These are phyloP conservation scores for Drosophila robusta DNA, from an alignment of 2,888 invertebrate species.

Conservation along the genomic window DNA sequence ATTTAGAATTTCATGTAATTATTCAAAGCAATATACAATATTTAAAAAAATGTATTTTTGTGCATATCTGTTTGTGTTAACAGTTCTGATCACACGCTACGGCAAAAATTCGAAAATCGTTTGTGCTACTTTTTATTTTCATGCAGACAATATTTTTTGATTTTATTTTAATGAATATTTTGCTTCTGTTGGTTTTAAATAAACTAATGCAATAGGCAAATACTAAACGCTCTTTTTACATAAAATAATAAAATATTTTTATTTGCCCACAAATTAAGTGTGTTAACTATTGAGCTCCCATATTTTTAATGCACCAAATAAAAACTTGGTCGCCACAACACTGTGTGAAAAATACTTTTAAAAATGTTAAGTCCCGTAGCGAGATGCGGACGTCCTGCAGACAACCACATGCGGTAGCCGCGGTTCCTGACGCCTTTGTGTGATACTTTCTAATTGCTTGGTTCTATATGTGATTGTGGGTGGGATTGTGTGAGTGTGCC, in stretches of 20 bases:
- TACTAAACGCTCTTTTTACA: constrained; percentile 24
- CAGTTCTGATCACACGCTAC: constrained; percentile 6
- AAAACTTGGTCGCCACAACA: not conserved
- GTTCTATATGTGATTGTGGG: constrained; percentile 8
- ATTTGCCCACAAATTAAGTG: constrained; percentile 14
- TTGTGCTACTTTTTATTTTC: not conserved
- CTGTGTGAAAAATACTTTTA: constrained; percentile 42
- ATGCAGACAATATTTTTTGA: constrained; percentile 20
- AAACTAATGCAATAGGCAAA: no score
- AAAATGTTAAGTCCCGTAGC: constrained; percentile 36
- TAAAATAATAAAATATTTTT: constrained; percentile 37
- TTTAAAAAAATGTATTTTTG: constrained; percentile 7
- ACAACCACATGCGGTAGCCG: no score
- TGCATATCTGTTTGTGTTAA: constrained; percentile 3
- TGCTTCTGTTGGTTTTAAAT: constrained; percentile 17
- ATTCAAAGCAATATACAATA: constrained; percentile 51
- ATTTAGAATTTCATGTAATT: constrained; percentile 46
- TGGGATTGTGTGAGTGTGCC: constrained; percentile 2
- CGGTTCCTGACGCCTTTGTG: constrained; percentile 26
- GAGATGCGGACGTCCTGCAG: constrained; percentile 7
- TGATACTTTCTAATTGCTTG: constrained; percentile 49
- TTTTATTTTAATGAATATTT: no score
- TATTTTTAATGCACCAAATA: constrained; percentile 8
- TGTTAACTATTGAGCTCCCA: not conserved
- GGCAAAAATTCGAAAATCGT: constrained; percentile 14